phyloP scores from a whole-genome alignment of 2,797 vertebrate species.

The Coccyzus lansbergi region DNA sequence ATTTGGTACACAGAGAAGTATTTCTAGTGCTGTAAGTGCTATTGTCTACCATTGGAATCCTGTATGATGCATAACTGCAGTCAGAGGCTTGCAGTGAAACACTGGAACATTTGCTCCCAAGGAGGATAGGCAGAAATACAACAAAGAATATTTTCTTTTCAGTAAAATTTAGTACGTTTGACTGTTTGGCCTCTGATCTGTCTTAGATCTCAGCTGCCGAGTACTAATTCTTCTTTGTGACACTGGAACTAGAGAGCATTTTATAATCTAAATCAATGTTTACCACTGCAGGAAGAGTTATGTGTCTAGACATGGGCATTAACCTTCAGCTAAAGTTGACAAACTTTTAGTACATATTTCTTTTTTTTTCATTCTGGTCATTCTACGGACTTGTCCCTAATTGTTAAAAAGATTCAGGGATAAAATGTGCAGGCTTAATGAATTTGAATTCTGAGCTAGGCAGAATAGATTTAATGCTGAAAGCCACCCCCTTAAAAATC shows the following conservation, averaged over 20 bases:
- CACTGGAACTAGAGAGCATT: background rate
- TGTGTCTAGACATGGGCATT: background rate
- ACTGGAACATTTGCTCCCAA: constrained; percentile 17
- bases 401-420: background rate
- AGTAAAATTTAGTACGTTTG: background rate
- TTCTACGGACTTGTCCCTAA: background rate
- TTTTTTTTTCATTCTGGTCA: background rate
- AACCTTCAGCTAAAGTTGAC: background rate
- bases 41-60: constrained; percentile 27
- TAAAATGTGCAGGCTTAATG: background rate
- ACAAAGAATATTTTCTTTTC: constrained; percentile 4
- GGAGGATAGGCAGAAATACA: background rate
- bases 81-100: constrained; percentile 5
- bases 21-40: constrained; percentile 68
- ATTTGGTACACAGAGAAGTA: constrained; percentile 36
- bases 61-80: constrained; percentile 40
- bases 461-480: background rate
- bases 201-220: background rate
- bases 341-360: background rate
- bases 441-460: background rate
- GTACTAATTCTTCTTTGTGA: background rate
- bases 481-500: background rate
- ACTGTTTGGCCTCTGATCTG: background rate
- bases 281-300: background rate
- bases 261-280: background rate